Evolutionary conservation across 2,888 invertebrate species (phyloP), one percentile per base, ranked within the genome.

Genomic region (Melinopterus prodromus): DNA sequence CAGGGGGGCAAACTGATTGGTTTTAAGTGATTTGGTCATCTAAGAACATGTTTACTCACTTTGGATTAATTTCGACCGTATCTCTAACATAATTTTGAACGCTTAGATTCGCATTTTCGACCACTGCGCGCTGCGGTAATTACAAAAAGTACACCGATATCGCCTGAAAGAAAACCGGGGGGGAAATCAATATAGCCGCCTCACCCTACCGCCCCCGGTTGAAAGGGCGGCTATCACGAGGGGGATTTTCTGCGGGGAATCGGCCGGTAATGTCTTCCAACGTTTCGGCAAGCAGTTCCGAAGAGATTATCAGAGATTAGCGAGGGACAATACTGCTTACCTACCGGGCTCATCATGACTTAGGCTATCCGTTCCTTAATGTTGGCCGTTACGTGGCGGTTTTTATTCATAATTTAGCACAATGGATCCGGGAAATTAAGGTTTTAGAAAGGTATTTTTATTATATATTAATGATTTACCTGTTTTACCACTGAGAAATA

Each of bases 291-390:
- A 74, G 74, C 36, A 74, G 74, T 74, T 74, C 74, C 74, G 36
- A 74, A 74, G 74, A 74, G 74, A 74, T 74, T 74, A 74, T 74
- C 74, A 37, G 35, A 74, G 74, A 74, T 74, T 74, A 74, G 53
- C 35, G 74, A 74, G 74, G 71, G 74, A 74, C 74, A 74, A 74
- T 74, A 9, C 26, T 35, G 74, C 74, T 74, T 74, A 74, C 35
- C 53, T 74, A 74, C 35, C 35, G 14, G 35, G n/a, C 74, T 74
- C 74, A 35, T 35, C 26, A 26, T 74, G 74, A 74, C 74, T 74
- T 74, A 53, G 37, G 37, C 35, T 16, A 35, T 35, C 35, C 35
- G 74, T 35, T 35, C n/a, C 36, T 74, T 74, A 74, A 74, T 26
- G 37, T 74, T 37, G n/a, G n/a, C 35, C 74, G 35, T 36, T 74